phyloP scores from a whole-genome alignment of 2,888 invertebrate species.

The Deladenus siricidicola region DNA sequence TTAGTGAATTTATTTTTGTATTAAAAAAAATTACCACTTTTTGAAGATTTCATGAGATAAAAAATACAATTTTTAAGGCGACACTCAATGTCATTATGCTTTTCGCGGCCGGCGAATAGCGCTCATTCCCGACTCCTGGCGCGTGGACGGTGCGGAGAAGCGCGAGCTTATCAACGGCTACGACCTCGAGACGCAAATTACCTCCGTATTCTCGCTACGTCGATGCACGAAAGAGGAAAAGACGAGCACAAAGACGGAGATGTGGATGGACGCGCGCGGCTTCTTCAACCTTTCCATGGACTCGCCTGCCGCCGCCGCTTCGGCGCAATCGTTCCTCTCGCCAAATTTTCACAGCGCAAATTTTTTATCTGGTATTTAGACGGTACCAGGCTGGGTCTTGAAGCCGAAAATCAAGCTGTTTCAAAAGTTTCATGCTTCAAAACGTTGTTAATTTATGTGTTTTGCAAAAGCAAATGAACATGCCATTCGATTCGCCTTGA shows the following conservation, averaged over 20 bases:
- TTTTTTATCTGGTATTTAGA: constrained; percentile 10
- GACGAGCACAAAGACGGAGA: constrained; percentile 12
- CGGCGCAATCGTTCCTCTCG: constrained; percentile 16
- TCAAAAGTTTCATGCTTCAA: too few relatives aligned
- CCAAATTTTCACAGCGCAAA: constrained; percentile 19
- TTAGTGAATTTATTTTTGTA: background rate
- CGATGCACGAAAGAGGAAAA: constrained; percentile 18
- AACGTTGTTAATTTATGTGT: too few relatives aligned
- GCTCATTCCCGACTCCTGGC: constrained; percentile 12
- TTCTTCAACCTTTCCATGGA: constrained; percentile 15
- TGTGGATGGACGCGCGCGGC: constrained; percentile 5
- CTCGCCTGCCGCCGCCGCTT: constrained; percentile 5
- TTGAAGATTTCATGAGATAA: too few relatives aligned
- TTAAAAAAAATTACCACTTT: too few relatives aligned
- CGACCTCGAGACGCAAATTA: constrained; percentile 19
- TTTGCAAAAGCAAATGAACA: too few relatives aligned
- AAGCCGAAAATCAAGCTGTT: too few relatives aligned
- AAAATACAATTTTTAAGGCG: constrained; percentile 14
- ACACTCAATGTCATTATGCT: constrained; percentile 18
- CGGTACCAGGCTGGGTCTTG: too few relatives aligned
- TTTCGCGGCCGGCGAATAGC: constrained; percentile 12
- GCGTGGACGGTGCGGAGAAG: constrained; percentile 7
- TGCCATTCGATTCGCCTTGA: too few relatives aligned
- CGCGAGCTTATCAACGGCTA: constrained; percentile 25
- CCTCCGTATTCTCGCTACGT: constrained; percentile 21